Conservation (phyloP, 2,113 vertebrate genomes). For the Setophaga petechia region DNA sequence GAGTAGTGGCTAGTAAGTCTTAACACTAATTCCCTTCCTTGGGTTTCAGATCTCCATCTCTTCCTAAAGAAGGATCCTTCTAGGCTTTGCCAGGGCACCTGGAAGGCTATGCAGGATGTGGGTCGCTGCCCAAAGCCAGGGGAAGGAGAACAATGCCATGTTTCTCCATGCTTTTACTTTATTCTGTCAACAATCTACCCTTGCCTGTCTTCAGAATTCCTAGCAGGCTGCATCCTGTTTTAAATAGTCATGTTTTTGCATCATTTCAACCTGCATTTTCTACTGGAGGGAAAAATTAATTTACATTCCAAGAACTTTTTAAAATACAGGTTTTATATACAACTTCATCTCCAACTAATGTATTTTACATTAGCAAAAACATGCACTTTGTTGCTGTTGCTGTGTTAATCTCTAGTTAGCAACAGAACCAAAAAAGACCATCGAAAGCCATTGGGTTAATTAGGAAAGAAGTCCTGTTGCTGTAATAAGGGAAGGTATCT, state of each 20-base stretch:
- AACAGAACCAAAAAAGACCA: background rate
- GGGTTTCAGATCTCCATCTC: background rate
- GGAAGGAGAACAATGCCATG: background rate
- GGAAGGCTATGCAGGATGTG: background rate
- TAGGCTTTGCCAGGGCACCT: background rate
- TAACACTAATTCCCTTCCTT: slow-evolving; percentile 40
- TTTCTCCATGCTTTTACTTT: slow-evolving; percentile 27
- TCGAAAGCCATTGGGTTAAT: background rate
- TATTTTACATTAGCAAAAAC: background rate
- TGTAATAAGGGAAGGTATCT: background rate
- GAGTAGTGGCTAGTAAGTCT: background rate
- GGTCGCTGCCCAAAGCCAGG: background rate
- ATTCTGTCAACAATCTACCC: background rate
- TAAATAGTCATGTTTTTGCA: background rate
- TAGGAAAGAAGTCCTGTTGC: background rate
- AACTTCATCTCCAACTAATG: background rate
- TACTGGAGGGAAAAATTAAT: background rate
- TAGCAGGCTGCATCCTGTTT: background rate
- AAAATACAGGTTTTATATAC: background rate
- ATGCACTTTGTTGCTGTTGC: background rate
- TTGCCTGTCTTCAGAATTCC: background rate
- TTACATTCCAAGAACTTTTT: background rate
- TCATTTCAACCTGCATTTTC: background rate
- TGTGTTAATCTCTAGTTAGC: background rate
- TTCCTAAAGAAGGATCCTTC: background rate